Conservation (phyloP, 2,888 invertebrate genomes). For the Cheilosia vulpina region DNA sequence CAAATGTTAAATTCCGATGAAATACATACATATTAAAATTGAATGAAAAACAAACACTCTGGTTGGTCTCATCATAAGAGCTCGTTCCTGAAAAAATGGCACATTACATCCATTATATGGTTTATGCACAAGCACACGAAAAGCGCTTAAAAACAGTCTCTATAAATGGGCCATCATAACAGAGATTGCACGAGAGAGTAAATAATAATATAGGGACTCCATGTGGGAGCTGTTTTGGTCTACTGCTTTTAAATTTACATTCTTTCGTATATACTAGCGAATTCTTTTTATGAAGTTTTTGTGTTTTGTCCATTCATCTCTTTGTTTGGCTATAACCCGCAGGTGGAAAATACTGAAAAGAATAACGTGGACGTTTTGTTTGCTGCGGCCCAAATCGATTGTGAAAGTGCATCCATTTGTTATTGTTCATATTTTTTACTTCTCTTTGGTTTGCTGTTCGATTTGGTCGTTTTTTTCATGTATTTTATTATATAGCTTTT, state of each 20-base stretch:
- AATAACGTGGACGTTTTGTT: constrained; percentile 26
- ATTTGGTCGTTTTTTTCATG: neutral
- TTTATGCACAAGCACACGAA: constrained; percentile 21
- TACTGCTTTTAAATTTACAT: constrained; percentile 14
- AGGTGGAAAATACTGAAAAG: constrained; percentile 37
- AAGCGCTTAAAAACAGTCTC: constrained; percentile 12
- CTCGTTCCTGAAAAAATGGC: no score
- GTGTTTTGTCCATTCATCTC: constrained; percentile 10
- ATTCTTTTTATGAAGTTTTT: neutral
- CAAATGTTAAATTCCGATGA: no score
- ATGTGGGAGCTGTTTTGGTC: neutral
- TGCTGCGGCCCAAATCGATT: constrained; percentile 47
- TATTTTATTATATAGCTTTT: constrained; percentile 14
- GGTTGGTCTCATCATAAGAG: no score
- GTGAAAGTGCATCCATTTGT: constrained; percentile 41
- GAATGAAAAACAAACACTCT: no score
- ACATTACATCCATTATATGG: constrained; percentile 22
- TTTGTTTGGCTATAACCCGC: constrained; percentile 17
- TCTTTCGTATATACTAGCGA: neutral
- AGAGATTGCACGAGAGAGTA: neutral
- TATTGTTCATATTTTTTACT: constrained; percentile 36
- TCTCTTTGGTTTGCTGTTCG: constrained; percentile 8
- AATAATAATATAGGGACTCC: constrained; percentile 1
- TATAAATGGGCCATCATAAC: constrained; percentile 33
- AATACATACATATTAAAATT: no score